Percentiles rank a stretch among this genome's conserved stretches.
Evolutionary conservation across 2,888 invertebrate genomes (phyloP).

Genomic region (Rhogogaster chlorosoma): DNA sequence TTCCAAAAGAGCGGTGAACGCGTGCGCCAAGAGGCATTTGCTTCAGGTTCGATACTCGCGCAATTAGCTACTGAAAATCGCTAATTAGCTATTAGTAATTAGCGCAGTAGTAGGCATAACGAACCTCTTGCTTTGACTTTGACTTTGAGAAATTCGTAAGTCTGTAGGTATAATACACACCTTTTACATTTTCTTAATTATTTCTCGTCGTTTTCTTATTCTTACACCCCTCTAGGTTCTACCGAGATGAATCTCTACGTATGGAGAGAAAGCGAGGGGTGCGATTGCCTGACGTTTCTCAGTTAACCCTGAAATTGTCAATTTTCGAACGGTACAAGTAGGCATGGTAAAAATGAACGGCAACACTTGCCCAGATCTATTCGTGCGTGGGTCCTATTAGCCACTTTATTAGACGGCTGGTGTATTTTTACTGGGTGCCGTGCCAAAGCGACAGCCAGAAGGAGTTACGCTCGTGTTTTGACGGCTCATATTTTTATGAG

Average conservation of each 20-base stretch:
- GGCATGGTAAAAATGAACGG: not conserved
- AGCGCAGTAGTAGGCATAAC: not conserved
- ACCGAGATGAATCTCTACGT: not conserved
- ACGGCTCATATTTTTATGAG: conserved; percentile 61
- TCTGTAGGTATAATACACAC: not conserved
- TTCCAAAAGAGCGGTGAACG: conserved; percentile 31
- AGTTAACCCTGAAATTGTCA: conserved; percentile 27
- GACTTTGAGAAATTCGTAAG: not conserved
- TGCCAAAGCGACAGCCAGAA: conserved; percentile 47
- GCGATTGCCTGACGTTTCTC: not conserved
- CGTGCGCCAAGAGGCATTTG: not conserved
- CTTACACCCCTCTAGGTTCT: not conserved
- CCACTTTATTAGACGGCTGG: conserved; percentile 63
- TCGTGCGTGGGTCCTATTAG: conserved; percentile 62
- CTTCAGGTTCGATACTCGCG: not conserved
- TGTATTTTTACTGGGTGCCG: conserved; percentile 60
- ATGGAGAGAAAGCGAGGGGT: not conserved
- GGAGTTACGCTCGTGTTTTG: conserved; percentile 59
- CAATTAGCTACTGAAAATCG: conserved; percentile 38
- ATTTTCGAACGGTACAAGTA: not conserved
- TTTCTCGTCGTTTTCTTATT: not conserved
- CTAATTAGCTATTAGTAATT: conserved; percentile 44
- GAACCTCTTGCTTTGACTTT: not conserved
- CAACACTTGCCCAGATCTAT: conserved; percentile 32
- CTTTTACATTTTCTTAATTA: not conserved